Evolutionary conservation across 2,888 invertebrate genomes (phyloP), one percentile per base, ranked within the genome.

Genomic region (Phania funesta): DNA sequence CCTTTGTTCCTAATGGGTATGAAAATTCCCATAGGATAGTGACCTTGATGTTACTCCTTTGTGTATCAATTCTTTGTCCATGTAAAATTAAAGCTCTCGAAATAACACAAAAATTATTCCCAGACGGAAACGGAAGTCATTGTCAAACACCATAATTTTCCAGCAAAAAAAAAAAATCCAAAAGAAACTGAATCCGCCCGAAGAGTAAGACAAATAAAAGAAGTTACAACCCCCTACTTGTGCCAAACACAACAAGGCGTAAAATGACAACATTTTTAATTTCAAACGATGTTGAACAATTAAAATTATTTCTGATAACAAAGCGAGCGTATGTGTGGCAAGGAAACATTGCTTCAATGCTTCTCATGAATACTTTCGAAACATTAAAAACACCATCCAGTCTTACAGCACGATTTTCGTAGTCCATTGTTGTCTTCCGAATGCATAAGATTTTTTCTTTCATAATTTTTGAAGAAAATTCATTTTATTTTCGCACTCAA

Each of bases 271-370:
- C 50, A 44, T 46, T 56, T 20, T 46, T n/a, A 22, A 26, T 60
- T 50, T 62, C 29, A 62, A 62, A n/a, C n/a, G 50, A 50, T 62
- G 41, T 62, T 62, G 48, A 75, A 75, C 80, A 80, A 74, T 80
- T 80, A 75, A 68, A 74, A 80, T 64, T 9, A 64, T 70, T 70
- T 70, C 52, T 70, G 67, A 74, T 74, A 75, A 56, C 67, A 44
- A 54, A 56, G 16, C 18, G 46, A 26, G n/a, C 13, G 56, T 20
- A 22, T 50, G 71, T 38, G 18, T 48, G 18, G 71, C 18, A 58
- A 13, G 50, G 60, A 60, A 52, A 22, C 3, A 9, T 16, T 16
- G 60, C 60, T 38, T 22, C 41, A 50, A 16, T 41, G 20, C 41
- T 50, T 62, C 22, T 20, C 29, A 6, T 50, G 50, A 48, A 38